These are phyloP conservation scores for Geopemphigus sp. DNA, from an alignment of 1,140 invertebrate genomes.

Conservation along the genomic window DNA sequence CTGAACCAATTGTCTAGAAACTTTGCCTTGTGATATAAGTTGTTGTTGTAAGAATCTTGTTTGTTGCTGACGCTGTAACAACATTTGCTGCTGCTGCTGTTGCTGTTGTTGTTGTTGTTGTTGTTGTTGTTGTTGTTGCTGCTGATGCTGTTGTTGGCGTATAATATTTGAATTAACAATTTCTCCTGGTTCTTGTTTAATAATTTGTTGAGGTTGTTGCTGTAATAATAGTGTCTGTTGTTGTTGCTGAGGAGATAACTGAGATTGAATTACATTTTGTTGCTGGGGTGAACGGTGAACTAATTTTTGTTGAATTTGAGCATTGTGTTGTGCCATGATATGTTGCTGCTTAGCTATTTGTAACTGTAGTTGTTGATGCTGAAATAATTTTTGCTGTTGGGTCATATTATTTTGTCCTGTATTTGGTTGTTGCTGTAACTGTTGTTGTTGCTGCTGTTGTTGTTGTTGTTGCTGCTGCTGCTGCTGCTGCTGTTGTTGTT, in stretches of 20 bases:
- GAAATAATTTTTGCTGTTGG: conserved; percentile 50
- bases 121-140: conserved; percentile 40
- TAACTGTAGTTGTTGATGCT: conserved; percentile 53
- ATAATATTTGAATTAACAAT: conserved; percentile 46
- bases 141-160: conserved; percentile 34
- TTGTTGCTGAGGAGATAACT: conserved; percentile 34
- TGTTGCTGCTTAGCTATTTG: conserved; percentile 51
- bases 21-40: conserved; percentile 49
- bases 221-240: conserved; percentile 38
- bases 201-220: conserved; percentile 6
- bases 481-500: conserved; percentile 57
- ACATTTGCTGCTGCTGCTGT: conserved; percentile 55
- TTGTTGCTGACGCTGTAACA: conserved; percentile 53
- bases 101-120: conserved; percentile 55
- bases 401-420: conserved; percentile 50
- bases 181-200: conserved; percentile 53
- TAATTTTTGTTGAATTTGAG: conserved; percentile 44
- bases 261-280: conserved; percentile 41
- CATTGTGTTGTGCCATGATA: conserved; percentile 49
- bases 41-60: conserved; percentile 59
- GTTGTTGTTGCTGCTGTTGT: conserved; percentile 52
- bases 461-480: conserved; percentile 55
- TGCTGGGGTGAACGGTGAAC: conserved; percentile 41
- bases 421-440: conserved; percentile 40
- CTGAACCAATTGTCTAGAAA: conserved; percentile 40